Base-by-base conservation (phyloP, 2,888 invertebrate genomes). In the Brenthis ino region DNA sequence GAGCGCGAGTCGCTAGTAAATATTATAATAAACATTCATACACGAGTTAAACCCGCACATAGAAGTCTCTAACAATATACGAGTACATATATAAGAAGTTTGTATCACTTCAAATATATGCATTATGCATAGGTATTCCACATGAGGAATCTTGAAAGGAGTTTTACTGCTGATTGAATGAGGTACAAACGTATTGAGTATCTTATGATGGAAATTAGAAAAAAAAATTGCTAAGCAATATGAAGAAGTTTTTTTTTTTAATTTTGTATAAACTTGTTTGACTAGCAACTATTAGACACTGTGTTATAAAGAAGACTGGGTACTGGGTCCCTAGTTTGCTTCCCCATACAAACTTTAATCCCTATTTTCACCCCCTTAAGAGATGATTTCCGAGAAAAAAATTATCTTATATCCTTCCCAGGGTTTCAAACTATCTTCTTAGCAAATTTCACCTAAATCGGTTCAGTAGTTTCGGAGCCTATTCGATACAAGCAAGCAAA, bases 91-190 rank as follows among this genome's bases (percentile, higher is more conserved):
- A 28, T 28, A 28, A 28, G 28, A 28, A 28, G 28, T 28, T 28
- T 28, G 28, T 28, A 28, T 28, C 28, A 28, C 28, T 28, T 28
- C 4, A 28, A 28, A 28, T 28, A 28, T 28, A 28, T 28, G 28
- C 28, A 28, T 28, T 37, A 37, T 63, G 37, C 37, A 63, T 16
- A 63, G 51, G 11, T 63, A 53, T 50, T 37, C 14, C 33, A 63
- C 33, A 53, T 53, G 51, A 16, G 37, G 53, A 37, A 63, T 37
- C 16, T 43, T n/a, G 57, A 58, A 47, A 58, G 47, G 57, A 58
- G 47, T 58, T 58, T 58, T 58, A 58, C 57, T 58, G 57, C 57
- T 58, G 57, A 58, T 58, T 58, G 57, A 58, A 58, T 58, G 57
- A 47, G 43, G 43, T 16, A 54, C 54, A 16, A 47, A 24, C 57